phyloP scores from a whole-genome alignment of 2,797 vertebrate genomes.

The Amazona finschi region DNA sequence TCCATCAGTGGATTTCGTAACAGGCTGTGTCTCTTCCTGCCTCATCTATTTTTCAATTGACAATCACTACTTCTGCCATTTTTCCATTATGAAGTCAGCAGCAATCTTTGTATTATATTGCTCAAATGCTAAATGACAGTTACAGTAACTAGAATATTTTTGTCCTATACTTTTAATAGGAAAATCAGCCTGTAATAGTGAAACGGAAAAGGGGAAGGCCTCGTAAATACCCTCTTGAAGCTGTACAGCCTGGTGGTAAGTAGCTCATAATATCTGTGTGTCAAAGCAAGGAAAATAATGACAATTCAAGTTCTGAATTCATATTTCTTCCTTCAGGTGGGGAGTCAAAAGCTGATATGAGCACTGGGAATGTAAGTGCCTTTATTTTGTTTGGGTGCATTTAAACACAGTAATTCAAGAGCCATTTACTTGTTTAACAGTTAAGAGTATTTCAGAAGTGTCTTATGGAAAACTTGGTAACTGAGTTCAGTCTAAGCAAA shows the following conservation, averaged over 20 bases:
- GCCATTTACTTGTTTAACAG: not conserved
- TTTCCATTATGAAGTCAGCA: not conserved
- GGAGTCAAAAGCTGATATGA: slow-evolving; percentile 71
- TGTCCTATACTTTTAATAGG: slow-evolving; percentile 32
- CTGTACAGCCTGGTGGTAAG: slow-evolving; percentile 66
- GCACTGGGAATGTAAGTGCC: slow-evolving; percentile 71
- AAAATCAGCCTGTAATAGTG: slow-evolving; percentile 70
- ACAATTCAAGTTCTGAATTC: slow-evolving; percentile 62
- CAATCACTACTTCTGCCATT: not conserved
- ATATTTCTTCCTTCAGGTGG: slow-evolving; percentile 72
- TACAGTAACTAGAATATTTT: not conserved
- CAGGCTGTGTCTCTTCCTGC: not conserved
- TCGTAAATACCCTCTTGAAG: slow-evolving; percentile 76
- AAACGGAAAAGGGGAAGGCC: slow-evolving; percentile 79
- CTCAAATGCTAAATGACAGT: not conserved
- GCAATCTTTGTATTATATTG: not conserved
- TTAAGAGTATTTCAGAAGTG: not conserved
- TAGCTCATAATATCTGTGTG: not conserved
- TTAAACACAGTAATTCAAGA: slow-evolving; percentile 33
- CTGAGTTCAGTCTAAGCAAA: not conserved
- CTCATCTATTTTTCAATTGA: not conserved
- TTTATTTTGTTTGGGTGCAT: slow-evolving; percentile 61
- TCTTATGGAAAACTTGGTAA: not conserved
- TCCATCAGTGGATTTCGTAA: fast-evolving
- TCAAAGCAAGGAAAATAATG: not conserved